Evolutionary conservation across 1,140 invertebrate genomes (phyloP).

Genomic region (Stegodyphus mimosarum): DNA sequence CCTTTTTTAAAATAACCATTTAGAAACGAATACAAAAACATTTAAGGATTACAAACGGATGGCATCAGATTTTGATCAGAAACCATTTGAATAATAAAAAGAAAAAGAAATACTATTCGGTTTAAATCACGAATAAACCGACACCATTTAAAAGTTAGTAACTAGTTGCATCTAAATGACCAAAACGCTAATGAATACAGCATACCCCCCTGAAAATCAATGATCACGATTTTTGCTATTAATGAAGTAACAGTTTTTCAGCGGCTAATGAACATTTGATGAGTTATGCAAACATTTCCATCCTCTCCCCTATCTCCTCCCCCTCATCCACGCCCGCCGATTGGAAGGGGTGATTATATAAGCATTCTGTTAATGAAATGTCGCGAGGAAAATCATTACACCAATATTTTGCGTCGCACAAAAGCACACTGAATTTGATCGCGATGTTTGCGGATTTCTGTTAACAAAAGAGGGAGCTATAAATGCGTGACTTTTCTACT

Average conservation of each 20-base stretch:
- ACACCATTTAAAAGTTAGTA: too few species aligned
- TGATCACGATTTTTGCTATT: conserved; percentile 7
- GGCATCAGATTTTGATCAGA: too few species aligned
- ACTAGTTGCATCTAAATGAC: neutral
- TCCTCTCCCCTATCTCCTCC: too few species aligned
- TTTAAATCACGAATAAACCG: too few species aligned
- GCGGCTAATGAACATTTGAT: conserved; percentile 33
- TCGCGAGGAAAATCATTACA: conserved; percentile 4
- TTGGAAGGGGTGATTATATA: neutral
- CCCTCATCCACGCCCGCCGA: too few species aligned
- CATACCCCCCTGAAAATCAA: neutral
- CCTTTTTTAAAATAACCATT: too few species aligned
- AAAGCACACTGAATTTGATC: neutral
- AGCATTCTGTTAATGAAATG: conserved; percentile 37
- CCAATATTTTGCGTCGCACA: neutral
- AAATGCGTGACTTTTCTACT: too few species aligned
- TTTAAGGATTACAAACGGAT: too few species aligned
- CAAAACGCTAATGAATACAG: conserved; percentile 8
- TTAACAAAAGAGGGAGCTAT: neutral
- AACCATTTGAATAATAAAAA: too few species aligned
- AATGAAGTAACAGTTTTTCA: conserved; percentile 31
- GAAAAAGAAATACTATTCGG: too few species aligned
- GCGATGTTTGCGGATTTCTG: neutral
- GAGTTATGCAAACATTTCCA: conserved; percentile 2
- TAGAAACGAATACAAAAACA: too few species aligned